Conservation (phyloP, 2,888 invertebrate species). For the Hyposoter didymator region DNA sequence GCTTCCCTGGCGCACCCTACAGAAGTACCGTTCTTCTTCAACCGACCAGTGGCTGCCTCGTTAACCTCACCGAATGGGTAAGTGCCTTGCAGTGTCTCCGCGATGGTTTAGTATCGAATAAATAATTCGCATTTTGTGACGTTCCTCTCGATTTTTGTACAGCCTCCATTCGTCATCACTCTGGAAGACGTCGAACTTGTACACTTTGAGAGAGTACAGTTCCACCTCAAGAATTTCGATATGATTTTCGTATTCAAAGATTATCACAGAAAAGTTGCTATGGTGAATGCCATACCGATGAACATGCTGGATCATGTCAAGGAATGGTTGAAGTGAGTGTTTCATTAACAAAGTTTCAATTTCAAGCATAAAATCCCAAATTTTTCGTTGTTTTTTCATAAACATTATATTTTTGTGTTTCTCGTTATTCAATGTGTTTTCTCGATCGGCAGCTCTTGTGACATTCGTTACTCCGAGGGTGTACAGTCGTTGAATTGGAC, state of each 20-base stretch:
- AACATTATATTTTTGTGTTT: neutral
- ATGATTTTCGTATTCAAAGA: constrained; percentile 99
- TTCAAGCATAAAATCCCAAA: neutral
- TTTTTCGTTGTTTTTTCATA: neutral
- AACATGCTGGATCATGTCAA: constrained; percentile 99
- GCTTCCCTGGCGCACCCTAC: constrained; percentile 98
- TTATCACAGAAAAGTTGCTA: constrained; percentile 96
- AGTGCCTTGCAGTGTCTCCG: constrained; percentile 67
- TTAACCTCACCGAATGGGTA: constrained; percentile 98
- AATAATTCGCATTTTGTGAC: constrained; percentile 12
- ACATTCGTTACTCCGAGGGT: constrained; percentile 98
- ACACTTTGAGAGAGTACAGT: constrained; percentile 99
- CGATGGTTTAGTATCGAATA: neutral
- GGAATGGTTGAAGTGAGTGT: constrained; percentile 97
- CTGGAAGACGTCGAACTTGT: constrained; percentile 99
- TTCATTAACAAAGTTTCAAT: neutral
- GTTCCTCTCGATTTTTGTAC: neutral
- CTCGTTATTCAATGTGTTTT: constrained; percentile 10
- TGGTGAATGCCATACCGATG: constrained; percentile 99
- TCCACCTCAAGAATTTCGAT: constrained; percentile 99
- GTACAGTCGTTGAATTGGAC: constrained; percentile 99
- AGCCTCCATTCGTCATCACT: constrained; percentile 99
- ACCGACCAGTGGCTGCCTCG: constrained; percentile 98
- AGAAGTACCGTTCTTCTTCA: constrained; percentile 98
- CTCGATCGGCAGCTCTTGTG: constrained; percentile 91